A percentile compares a stretch with the other conserved stretches of the same genome.
phyloP scores from a whole-genome alignment of 2,888 invertebrate species.

The Archaeoteleia sp. region DNA sequence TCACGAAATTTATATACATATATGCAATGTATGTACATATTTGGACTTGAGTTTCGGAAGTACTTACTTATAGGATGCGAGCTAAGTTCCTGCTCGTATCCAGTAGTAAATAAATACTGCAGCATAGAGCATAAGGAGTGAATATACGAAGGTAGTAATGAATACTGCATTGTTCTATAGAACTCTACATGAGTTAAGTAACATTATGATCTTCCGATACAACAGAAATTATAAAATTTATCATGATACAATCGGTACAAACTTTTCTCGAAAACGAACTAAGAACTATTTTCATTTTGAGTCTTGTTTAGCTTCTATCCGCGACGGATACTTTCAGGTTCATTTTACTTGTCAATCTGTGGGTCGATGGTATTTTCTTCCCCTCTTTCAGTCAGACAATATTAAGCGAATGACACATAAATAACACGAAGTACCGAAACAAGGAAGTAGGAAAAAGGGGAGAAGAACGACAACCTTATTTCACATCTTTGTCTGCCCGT shows the following conservation, averaged over 20 bases:
- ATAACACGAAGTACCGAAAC: constrained; percentile 17
- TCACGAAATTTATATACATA: constrained; percentile 24
- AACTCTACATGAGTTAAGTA: constrained; percentile 4
- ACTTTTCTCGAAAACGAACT: too few species aligned
- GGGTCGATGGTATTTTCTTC: constrained; percentile 68
- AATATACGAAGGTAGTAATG: constrained; percentile 23
- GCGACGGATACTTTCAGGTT: too few species aligned
- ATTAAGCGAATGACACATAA: constrained; percentile 52
- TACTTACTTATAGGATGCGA: constrained; percentile 37
- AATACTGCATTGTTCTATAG: constrained; percentile 6
- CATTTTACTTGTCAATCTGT: constrained; percentile 72
- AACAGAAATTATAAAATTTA: too few species aligned
- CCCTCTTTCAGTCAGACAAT: constrained; percentile 68
- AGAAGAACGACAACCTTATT: constrained; percentile 34
- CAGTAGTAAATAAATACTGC: constrained; percentile 35
- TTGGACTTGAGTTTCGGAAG: constrained; percentile 32
- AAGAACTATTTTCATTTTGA: too few species aligned
- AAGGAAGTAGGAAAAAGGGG: constrained; percentile 12
- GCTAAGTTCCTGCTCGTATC: constrained; percentile 27
- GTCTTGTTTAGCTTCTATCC: too few species aligned
- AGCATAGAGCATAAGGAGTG: constrained; percentile 6
- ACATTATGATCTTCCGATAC: not conserved
- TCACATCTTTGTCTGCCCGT: constrained; percentile 13
- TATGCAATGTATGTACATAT: constrained; percentile 28
- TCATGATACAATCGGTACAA: too few species aligned